Evolutionary conservation across 2,888 invertebrate genomes (phyloP), one percentile per base, ranked within the genome.

Genomic region (Standfussiana lucernea): DNA sequence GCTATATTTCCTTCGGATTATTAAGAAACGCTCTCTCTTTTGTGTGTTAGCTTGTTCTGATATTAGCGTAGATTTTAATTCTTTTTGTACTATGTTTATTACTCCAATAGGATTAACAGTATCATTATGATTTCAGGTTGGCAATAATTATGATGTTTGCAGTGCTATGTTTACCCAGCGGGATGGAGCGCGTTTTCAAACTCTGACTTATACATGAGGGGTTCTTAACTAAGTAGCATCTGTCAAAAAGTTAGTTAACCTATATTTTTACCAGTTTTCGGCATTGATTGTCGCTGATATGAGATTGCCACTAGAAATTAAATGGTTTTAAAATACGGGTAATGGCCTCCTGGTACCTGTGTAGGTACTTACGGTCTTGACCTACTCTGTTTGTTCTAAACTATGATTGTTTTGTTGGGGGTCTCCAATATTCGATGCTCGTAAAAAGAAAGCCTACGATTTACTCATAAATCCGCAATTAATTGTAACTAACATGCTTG

Each of bases 1-100:
- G 84, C 84, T 86, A 85, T 78, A 72, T 93, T 93, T 92, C 88
- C 89, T 89, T 87, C 78, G 84, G 85, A 87, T 88, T 87, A 88
- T 85, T 77, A 83, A 82, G 32, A 79, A 83, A 62, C 69, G 64
- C 77, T 85, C 80, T 85, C 80, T 80, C 80, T 86, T 77, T 82
- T 79, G 59, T 42, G 32, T 66, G 21, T 71, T 61, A 64, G 66
- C 18, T 71, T 24, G 70, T 42, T 74, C 24, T 75, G 68, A 50
- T 81, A 77, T 66, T 77, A 28, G 64, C 18, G 56, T 70, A 79
- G 28, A 71, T 72, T 79, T 75, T 50, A 75, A 59, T 73, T 80
- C 32, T 65, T 78, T 71, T 35, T 53, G 15, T 74, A 37, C n/a
- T 13, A 61, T 72, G 10, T 47, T 68, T 68, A 37, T 56, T 37